These are phyloP conservation scores for Thunnus albacares DNA, from an alignment of 2,797 vertebrate species.

Conservation along the genomic window DNA sequence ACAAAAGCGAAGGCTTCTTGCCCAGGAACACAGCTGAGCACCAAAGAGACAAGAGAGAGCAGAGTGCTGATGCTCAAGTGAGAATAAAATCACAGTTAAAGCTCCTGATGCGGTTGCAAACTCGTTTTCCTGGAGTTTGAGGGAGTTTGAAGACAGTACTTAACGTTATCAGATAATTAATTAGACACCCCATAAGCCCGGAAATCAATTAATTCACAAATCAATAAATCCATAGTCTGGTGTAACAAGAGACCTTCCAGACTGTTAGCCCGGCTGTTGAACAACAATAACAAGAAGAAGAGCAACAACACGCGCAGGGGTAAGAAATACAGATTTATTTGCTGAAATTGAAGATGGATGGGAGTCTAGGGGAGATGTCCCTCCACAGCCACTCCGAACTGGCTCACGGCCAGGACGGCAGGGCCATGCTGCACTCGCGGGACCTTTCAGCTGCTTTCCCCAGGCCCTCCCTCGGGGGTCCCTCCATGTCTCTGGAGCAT, in stretches of 20 bases:
- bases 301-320: conserved; percentile 33
- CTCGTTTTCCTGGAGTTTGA: conserved; percentile 72
- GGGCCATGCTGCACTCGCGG: conserved; percentile 86
- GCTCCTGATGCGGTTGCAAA: conserved; percentile 49
- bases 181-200: conserved; percentile 79
- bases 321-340: conserved; percentile 35
- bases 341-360: conserved; percentile 81
- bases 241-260: conserved; percentile 78
- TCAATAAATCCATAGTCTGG: conserved; percentile 86
- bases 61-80: conserved; percentile 65
- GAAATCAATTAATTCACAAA: conserved; percentile 85
- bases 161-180: conserved; percentile 86
- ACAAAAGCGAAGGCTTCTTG: conserved; percentile 69
- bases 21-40: conserved; percentile 62
- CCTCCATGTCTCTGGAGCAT: conserved; percentile 86
- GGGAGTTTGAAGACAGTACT: conserved; percentile 82
- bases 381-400: conserved; percentile 87
- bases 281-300: conserved; percentile 73
- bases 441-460: conserved; percentile 88
- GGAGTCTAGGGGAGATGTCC: conserved; percentile 88
- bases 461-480: conserved; percentile 86
- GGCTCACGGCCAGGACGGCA: conserved; percentile 85
- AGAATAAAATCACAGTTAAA: conserved; percentile 48
- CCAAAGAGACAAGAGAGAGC: conserved; percentile 53
- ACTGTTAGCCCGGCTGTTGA: conserved; percentile 63